These are phyloP conservation scores for Actias luna DNA, from an alignment of 2,888 invertebrate genomes.

Conservation along the genomic window DNA sequence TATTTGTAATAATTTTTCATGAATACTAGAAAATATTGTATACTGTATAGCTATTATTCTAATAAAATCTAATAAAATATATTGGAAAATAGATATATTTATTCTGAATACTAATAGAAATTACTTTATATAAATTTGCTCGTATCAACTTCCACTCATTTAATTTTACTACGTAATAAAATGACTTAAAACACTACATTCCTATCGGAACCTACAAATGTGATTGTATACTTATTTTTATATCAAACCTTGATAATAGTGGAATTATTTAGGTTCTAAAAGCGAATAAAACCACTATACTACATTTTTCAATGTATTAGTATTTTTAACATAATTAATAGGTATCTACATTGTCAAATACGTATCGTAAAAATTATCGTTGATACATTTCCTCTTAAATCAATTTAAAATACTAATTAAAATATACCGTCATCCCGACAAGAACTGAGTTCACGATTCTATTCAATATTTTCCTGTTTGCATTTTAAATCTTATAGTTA, in stretches of 20 bases:
- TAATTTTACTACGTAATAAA: not conserved
- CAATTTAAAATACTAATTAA: not conserved
- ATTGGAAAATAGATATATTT: not conserved
- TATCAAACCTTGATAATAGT: not conserved
- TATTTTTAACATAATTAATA: not conserved
- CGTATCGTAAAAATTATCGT: not conserved
- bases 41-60: too few relatives aligned
- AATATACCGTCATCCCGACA: not conserved
- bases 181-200: not conserved
- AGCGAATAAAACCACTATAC: not conserved
- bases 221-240: not conserved
- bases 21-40: too few relatives aligned
- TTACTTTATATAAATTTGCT: not conserved
- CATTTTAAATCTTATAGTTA: not conserved
- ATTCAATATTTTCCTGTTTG: not conserved
- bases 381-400: not conserved
- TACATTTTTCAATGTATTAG: not conserved
- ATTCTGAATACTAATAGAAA: not conserved
- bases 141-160: not conserved
- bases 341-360: not conserved
- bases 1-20: too few relatives aligned
- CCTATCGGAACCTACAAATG: not conserved
- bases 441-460: not conserved
- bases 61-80: not conserved
- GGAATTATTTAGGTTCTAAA: too few relatives aligned